Evolutionary conservation across 2,888 invertebrate genomes (phyloP), one percentile per base, ranked within the genome.

Genomic region (Drosophila meridionalis): DNA sequence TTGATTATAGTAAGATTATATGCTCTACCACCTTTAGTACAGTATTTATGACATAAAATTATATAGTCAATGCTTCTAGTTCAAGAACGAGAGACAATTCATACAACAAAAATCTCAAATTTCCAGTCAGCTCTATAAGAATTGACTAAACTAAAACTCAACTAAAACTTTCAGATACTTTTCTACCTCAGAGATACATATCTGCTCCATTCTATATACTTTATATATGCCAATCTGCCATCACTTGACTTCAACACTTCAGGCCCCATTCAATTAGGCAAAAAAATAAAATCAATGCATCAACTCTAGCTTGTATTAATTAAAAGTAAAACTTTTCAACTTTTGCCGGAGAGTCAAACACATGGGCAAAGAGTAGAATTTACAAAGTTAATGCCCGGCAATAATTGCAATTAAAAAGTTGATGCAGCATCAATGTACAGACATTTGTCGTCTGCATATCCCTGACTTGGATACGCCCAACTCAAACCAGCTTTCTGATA

Each of bases 391-490:
- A n/a, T 47, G 8, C 14, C 4, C 3, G 11, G 32, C 26, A 40
- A 38, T n/a, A 30, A 47, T 48, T 56, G 48, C 55, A 56, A 68
- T 64, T 65, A 42, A 64, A 65, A 67, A 30, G 26, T 47, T 47
- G 28, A 34, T 47, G 34, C 45, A 36, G 9, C 14, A 38, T 28
- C 32, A 11, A 28, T 42, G 50, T 5, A 20, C 2, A 1, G 14
- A 3, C 47, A 32, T 48, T 36, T 14, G 11, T 32, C n/a, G 4
- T 6, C 6, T 3, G 28, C 20, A 48, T 56, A 50, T 56, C 56
- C 57, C 26, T 36, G 1, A 26, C 28, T 3, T 14, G 14, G 40
- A 14, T 0, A 11, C 40, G 56, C 43, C 28, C 42, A 34, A n/a
- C 55, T 9, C 45, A 2, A 9, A 5, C 9, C 26, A 14, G 36